These are phyloP conservation scores for Numida meleagris DNA, from an alignment of 2,113 vertebrate genomes.

Conservation along the genomic window DNA sequence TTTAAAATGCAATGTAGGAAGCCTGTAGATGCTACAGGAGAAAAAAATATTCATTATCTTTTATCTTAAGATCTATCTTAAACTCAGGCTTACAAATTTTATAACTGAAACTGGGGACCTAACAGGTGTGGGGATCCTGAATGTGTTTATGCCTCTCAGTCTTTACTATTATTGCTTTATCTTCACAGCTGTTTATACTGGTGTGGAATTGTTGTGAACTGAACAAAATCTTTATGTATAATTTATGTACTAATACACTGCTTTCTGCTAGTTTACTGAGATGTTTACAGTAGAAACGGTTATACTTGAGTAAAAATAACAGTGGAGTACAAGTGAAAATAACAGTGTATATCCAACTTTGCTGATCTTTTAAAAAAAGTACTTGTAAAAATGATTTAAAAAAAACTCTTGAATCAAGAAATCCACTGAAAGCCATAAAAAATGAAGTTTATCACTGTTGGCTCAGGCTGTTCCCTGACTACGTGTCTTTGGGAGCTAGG, in stretches of 20 bases:
- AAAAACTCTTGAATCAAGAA: background rate
- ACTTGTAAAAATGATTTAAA: background rate
- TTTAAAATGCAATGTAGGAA: background rate
- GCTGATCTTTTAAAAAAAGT: background rate
- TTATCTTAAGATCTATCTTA: background rate
- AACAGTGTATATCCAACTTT: background rate
- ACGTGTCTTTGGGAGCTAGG: background rate
- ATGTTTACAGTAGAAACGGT: background rate
- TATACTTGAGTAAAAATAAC: background rate
- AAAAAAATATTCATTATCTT: background rate
- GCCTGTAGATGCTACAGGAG: rapidly evolving
- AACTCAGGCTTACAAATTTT: background rate
- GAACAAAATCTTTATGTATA: rapidly evolving
- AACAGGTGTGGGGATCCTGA: background rate
- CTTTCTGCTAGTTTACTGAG: background rate
- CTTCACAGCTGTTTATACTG: background rate
- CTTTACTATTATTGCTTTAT: background rate
- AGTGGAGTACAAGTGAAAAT: background rate
- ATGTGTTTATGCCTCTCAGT: background rate
- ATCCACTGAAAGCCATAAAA: background rate
- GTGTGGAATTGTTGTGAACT: background rate
- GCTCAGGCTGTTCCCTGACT: background rate
- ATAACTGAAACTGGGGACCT: background rate
- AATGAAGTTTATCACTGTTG: background rate
- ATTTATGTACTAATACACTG: background rate